phyloP scores from a whole-genome alignment of 2,797 vertebrate genomes.

The Pantherophis alleghaniensis region DNA sequence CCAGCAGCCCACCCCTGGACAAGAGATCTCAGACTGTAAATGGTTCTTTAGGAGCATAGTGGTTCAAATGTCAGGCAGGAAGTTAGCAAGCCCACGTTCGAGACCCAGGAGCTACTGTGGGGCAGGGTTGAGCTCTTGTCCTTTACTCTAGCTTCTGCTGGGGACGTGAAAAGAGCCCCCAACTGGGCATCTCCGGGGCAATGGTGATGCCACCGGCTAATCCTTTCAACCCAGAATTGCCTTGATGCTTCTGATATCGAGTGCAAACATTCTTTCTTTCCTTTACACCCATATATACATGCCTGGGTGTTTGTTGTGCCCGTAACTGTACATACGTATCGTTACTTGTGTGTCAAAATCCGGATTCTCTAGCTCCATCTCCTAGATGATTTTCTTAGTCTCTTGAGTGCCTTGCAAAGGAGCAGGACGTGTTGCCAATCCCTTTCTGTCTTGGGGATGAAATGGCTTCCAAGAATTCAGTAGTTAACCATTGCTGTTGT shows the following conservation, averaged over 20 bases:
- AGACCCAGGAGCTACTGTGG: not conserved
- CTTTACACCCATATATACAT: not conserved
- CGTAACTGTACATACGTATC: not conserved
- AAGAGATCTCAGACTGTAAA: too few relatives aligned
- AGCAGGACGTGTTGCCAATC: not conserved
- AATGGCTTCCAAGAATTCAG: not conserved
- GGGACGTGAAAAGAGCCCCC: not conserved
- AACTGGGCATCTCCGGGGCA: not conserved
- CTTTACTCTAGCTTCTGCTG: not conserved
- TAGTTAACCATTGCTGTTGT: not conserved
- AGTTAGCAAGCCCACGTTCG: not conserved
- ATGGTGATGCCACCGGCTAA: not conserved
- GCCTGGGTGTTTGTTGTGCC: not conserved
- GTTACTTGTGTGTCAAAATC: not conserved
- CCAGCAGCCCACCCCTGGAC: too few relatives aligned
- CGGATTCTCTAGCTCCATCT: not conserved
- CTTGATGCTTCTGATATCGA: not conserved
- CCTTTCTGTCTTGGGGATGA: not conserved
- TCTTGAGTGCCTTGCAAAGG: not conserved
- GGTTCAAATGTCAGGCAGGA: not conserved
- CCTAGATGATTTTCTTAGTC: too few relatives aligned
- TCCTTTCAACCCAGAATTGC: not conserved
- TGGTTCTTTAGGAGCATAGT: not conserved
- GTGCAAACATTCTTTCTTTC: not conserved
- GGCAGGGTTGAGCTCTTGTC: not conserved